phyloP scores from a whole-genome alignment of 2,888 invertebrate species.

The Drymonia ruficornis region DNA sequence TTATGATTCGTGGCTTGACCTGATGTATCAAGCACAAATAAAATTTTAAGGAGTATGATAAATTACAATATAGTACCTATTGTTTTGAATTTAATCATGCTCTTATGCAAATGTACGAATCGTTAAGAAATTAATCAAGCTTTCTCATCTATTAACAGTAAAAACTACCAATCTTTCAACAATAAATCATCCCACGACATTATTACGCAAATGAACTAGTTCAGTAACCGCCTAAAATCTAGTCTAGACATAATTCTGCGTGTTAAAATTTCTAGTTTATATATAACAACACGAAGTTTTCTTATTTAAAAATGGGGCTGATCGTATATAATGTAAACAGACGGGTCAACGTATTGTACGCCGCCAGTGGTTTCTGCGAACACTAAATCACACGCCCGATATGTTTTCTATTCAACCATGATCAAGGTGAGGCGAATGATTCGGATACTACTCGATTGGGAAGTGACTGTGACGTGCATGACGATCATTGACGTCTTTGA shows the following conservation, averaged over 20 bases:
- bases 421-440: conserved; percentile 35
- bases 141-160: no score
- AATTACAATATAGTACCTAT: no score
- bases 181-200: conserved; percentile 12
- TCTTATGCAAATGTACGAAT: no score
- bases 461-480: conserved; percentile 21
- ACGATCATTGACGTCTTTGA: conserved; percentile 15
- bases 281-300: conserved; percentile 28
- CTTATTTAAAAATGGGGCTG: conserved; percentile 44
- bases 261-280: conserved; percentile 16
- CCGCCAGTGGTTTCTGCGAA: conserved; percentile 55
- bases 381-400: conserved; percentile 38
- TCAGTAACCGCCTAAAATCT: conserved; percentile 20
- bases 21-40: no score
- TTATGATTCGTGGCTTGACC: not conserved
- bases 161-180: not conserved
- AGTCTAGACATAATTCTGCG: conserved; percentile 32
- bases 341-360: conserved; percentile 67
- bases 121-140: no score
- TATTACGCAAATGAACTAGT: conserved; percentile 30
- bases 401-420: conserved; percentile 35
- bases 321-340: conserved; percentile 60
- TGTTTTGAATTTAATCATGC: no score
- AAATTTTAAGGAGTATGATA: not conserved
- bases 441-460: conserved; percentile 17